Base-by-base conservation (phyloP, 2,113 vertebrate species). In the Macrotus californicus region DNA sequence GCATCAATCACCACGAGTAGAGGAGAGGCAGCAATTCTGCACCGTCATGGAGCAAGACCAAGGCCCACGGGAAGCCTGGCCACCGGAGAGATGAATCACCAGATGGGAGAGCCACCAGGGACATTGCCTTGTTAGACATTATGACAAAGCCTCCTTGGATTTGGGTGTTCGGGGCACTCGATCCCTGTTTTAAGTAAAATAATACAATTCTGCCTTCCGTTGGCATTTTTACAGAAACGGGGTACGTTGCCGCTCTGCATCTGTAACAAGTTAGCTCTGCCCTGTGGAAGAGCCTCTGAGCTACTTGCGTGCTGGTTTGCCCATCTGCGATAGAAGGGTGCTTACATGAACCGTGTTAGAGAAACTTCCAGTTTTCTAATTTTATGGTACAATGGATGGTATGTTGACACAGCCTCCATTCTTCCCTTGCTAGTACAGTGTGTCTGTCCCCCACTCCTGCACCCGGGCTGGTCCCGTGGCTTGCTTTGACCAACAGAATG, bases 1-100 rank as follows among this genome's bases (percentile, higher is more conserved):
- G 5, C 14, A 31, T 0, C 3, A 50, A 13, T 6, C 26, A 15
- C 21, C 2, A 0, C 2, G 2, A 3, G 16, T 1, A 0, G 8
- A n/a, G 39, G 26, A 52, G 21, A n/a, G 24, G 19, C 0, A 0
- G 19, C 1, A 0, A 2, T 4, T 10, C 52, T 4, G 3, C 1
- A 0, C 3, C 0, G 36, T 5, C 31, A 5, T 2, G 19, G 43
- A n/a, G 5, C 16, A 22, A 34, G 14, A 36, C 0, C 1, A 7
- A 34, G 61, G 18, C 5, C 22, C 29, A 22, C 12, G 7, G 82
- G 3, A 43, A 41, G 11, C 22, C 41, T 3, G 39, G 26, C 26
- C 4, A 15, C 7, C 6, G 6, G 4, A 48, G 41, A 67, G 26
- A 64, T 2, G 31, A 36, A 4, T 22, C 36, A 8, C 13, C 5